Percentiles rank a stretch among this genome's conserved stretches.
These are phyloP conservation scores for Eristalinus sepulchralis DNA, from an alignment of 2,888 invertebrate species.

Conservation along the genomic window DNA sequence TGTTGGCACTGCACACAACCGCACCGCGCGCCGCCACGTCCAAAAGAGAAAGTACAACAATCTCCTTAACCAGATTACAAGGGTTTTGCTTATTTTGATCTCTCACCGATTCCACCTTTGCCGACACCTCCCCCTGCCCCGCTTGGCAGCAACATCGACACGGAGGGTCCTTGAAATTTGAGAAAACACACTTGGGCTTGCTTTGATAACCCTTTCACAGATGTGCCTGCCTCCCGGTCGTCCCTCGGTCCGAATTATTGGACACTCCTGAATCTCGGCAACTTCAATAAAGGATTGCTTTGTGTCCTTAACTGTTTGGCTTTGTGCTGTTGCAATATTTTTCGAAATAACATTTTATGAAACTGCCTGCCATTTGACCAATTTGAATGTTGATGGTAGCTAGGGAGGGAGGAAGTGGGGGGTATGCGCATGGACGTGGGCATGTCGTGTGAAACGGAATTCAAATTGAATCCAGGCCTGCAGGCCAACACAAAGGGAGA, in stretches of 20 bases:
- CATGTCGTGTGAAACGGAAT: constrained; percentile 3
- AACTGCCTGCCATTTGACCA: constrained; percentile 55
- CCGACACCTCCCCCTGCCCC: not conserved
- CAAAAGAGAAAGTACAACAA: constrained; percentile 21
- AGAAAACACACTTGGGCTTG: not conserved
- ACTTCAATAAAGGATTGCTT: not conserved
- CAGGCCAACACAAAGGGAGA: no score
- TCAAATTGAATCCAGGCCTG: constrained; percentile 25
- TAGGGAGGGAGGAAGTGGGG: not conserved
- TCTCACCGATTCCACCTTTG: constrained; percentile 19
- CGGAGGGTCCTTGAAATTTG: constrained; percentile 14
- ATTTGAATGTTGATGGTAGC: constrained; percentile 19
- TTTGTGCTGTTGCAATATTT: constrained; percentile 8
- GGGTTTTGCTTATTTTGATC: constrained; percentile 64
- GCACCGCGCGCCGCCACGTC: not conserved
- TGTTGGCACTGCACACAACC: constrained; percentile 6
- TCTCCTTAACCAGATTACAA: constrained; percentile 65
- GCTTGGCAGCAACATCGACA: constrained; percentile 6
- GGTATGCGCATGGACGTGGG: not conserved
- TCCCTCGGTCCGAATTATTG: not conserved
- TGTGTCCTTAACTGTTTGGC: constrained; percentile 24
- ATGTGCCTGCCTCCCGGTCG: not conserved
- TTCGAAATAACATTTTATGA: constrained; percentile 24
- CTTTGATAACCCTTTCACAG: constrained; percentile 1
- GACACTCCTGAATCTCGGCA: constrained; percentile 17